Base-by-base conservation (phyloP, 2,113 vertebrate species). In the Lepidothrix coronata region DNA sequence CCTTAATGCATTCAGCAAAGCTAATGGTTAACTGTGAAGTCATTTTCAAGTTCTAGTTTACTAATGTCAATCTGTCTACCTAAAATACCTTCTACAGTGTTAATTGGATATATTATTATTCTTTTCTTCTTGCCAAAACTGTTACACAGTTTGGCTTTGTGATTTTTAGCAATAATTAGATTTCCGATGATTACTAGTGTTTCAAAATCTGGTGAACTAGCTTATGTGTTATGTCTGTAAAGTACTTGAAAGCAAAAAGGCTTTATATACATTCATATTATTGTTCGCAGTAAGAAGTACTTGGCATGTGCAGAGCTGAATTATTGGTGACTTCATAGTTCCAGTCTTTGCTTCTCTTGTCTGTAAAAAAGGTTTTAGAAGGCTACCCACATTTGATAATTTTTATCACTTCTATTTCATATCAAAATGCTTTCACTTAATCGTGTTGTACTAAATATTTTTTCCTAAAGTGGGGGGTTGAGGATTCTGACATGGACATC, bases 21-120 rank as follows among this genome's bases (percentile, higher is more conserved):
- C 9, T 76, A 74, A 70, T 62, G 9, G 51, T 76, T 95, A 83
- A 70, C 16, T 81, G 43, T 85, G 75, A 93, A 94, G 33, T 39
- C 0, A 62, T 91, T 90, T 93, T 88, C 59, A 80, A 94, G 24
- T 94, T 91, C 62, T 73, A 54, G 21, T 59, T 93, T 95, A 67
- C 74, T 80, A 59, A 74, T 70, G 63, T 70, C 67, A 77, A 16
- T 94, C 81, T 93, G 62, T 65, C 72, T 91, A 83, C 63, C 59
- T 94, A 80, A 91, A 96, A 90, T 67, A 62, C 18, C 31, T 76
- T 88, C 51, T 55, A 31, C 30, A 31, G 51, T 10, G 35, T 93
- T 96, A 91, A 95, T 89, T 94, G 39, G 91, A 62, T 72, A 61
- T 52, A 55, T 62, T 81, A 58, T 87, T 89, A 28, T 80, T 89